Evolutionary conservation across 1,140 invertebrate species (phyloP).

Genomic region (Aphelenchoides fujianensis): DNA sequence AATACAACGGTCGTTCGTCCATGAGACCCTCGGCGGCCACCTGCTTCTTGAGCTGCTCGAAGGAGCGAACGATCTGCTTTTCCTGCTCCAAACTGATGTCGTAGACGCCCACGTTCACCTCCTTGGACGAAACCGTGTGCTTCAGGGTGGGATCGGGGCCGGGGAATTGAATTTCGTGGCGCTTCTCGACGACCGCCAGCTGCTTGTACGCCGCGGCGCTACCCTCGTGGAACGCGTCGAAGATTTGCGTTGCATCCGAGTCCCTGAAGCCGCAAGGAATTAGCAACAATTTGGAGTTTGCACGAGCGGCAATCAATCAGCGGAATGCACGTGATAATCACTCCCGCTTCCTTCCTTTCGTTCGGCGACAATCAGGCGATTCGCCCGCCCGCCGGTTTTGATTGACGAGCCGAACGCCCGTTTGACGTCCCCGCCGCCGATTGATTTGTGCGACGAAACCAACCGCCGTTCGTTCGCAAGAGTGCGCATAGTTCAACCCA

Average conservation of each 20-base stretch:
- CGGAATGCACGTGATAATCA: too few relatives aligned
- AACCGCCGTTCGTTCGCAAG: too few relatives aligned
- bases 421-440: too few relatives aligned
- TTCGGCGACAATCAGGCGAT: too few relatives aligned
- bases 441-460: too few relatives aligned
- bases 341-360: too few relatives aligned
- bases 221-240: constrained; percentile 59
- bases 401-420: too few relatives aligned
- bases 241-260: constrained; percentile 61
- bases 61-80: constrained; percentile 57
- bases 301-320: too few relatives aligned
- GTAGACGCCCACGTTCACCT: constrained; percentile 46
- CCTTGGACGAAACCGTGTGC: neutral
- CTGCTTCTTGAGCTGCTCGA: constrained; percentile 47
- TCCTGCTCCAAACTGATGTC: constrained; percentile 58
- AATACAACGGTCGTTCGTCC: constrained; percentile 46
- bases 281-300: neutral
- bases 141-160: constrained; percentile 32
- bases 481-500: too few relatives aligned
- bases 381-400: too few relatives aligned
- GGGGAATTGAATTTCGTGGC: constrained; percentile 22
- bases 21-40: constrained; percentile 55
- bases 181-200: constrained; percentile 44
- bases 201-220: constrained; percentile 56
- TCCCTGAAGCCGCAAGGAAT: constrained; percentile 43